Evolutionary conservation across 2,888 invertebrate species (phyloP).

Genomic region (Frankliniella intonsa): DNA sequence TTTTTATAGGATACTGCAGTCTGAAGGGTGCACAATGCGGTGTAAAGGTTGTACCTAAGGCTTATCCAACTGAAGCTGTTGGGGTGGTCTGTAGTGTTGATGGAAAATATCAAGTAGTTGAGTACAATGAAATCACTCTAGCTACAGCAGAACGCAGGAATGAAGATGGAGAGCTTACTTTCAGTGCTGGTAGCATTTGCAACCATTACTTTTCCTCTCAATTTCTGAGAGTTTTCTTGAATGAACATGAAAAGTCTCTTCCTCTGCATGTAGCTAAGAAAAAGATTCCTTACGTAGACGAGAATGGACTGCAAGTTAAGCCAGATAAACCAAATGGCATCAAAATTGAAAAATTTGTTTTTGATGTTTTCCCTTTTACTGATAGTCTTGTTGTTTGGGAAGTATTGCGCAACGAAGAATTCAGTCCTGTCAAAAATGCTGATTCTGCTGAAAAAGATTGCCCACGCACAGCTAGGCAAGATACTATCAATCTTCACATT

Average conservation of each 20-base stretch:
- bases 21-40: constrained; percentile 88
- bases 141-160: constrained; percentile 78
- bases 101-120: constrained; percentile 85
- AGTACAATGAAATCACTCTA: constrained; percentile 92
- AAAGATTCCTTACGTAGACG: constrained; percentile 84
- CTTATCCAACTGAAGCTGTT: constrained; percentile 84
- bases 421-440: constrained; percentile 94
- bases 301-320: constrained; percentile 61
- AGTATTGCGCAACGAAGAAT: constrained; percentile 85
- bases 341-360: constrained; percentile 98
- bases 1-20: constrained; percentile 92
- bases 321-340: constrained; percentile 89
- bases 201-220: constrained; percentile 92
- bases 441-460: constrained; percentile 85
- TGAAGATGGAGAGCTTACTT: constrained; percentile 73
- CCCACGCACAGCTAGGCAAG: constrained; percentile 76
- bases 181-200: constrained; percentile 95
- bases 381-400: constrained; percentile 90
- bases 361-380: constrained; percentile 95
- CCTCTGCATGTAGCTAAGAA: constrained; percentile 94
- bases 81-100: constrained; percentile 94
- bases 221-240: constrained; percentile 72
- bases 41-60: constrained; percentile 93
- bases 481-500: constrained; percentile 70
- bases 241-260: constrained; percentile 66